These are phyloP conservation scores for Heterochromis multidens DNA, from an alignment of 2,113 vertebrate species.

Conservation along the genomic window DNA sequence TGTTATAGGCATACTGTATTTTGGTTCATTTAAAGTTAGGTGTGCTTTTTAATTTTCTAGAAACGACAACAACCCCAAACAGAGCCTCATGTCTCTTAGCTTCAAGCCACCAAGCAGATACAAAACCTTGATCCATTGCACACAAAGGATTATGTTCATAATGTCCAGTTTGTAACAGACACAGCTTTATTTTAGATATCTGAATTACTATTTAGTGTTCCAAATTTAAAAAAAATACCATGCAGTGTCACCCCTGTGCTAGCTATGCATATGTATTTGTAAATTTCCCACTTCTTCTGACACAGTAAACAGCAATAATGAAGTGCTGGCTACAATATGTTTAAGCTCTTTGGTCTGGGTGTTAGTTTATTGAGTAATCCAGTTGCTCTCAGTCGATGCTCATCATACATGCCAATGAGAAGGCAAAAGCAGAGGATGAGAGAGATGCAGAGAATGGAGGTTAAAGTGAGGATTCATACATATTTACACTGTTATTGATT, in stretches of 20 bases:
- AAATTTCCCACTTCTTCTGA: not conserved
- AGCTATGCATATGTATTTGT: not conserved
- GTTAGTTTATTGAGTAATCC: not conserved
- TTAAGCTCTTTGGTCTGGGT: not conserved
- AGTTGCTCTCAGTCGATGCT: constrained; percentile 40
- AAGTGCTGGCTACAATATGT: not conserved
- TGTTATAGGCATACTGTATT: not conserved
- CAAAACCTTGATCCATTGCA: not conserved
- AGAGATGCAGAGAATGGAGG: constrained; percentile 17
- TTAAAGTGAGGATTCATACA: not conserved
- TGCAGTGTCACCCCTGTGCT: not conserved
- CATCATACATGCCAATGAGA: constrained; percentile 56
- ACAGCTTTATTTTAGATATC: not conserved
- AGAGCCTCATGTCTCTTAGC: not conserved
- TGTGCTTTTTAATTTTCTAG: not conserved
- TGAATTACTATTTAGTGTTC: not conserved
- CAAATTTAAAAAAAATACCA: not conserved
- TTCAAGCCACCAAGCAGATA: not conserved
- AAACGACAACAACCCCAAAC: not conserved
- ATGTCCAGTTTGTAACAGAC: not conserved
- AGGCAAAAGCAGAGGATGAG: not conserved
- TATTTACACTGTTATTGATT: constrained; percentile 9
- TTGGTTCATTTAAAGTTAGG: not conserved
- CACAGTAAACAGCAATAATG: not conserved
- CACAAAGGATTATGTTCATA: not conserved